phyloP scores from a whole-genome alignment of 2,797 vertebrate genomes.

The Lutjanus campechanus region DNA sequence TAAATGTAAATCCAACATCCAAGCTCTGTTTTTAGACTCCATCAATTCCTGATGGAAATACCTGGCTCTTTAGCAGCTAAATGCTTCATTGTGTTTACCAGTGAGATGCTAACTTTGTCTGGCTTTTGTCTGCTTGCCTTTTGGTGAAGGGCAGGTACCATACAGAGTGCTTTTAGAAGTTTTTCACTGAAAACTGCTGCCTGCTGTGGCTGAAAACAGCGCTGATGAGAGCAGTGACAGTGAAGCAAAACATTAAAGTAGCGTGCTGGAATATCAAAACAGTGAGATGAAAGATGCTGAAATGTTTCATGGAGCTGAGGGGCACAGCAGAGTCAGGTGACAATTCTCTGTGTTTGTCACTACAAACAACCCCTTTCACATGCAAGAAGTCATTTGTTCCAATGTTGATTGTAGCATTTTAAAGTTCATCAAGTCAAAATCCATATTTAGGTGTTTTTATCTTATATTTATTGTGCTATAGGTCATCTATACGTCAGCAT shows the following conservation, averaged over 20 bases:
- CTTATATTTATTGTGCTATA: too few species aligned
- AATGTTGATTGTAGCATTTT: not conserved
- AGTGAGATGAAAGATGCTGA: constrained; percentile 1
- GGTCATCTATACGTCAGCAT: too few species aligned
- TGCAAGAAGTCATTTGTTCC: not conserved
- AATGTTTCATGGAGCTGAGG: not conserved
- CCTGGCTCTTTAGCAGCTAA: not conserved
- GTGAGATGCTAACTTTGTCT: not conserved
- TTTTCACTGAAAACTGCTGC: not conserved
- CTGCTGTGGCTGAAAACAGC: not conserved
- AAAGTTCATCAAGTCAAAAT: too few species aligned
- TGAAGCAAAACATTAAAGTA: not conserved
- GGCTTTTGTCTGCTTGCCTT: not conserved
- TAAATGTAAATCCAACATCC: not conserved
- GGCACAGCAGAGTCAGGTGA: not conserved
- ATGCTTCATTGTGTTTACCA: not conserved
- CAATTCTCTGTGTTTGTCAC: not conserved
- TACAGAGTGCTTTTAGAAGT: not conserved
- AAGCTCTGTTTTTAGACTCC: not conserved
- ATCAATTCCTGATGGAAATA: not conserved
- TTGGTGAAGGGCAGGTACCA: not conserved
- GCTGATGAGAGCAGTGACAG: not conserved
- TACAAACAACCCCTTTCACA: not conserved
- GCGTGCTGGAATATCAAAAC: not conserved
- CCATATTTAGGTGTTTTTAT: too few species aligned